A percentile compares a stretch with the other conserved stretches of the same genome.
phyloP scores from a whole-genome alignment of 1,140 invertebrate species.

The Sipha flava region DNA sequence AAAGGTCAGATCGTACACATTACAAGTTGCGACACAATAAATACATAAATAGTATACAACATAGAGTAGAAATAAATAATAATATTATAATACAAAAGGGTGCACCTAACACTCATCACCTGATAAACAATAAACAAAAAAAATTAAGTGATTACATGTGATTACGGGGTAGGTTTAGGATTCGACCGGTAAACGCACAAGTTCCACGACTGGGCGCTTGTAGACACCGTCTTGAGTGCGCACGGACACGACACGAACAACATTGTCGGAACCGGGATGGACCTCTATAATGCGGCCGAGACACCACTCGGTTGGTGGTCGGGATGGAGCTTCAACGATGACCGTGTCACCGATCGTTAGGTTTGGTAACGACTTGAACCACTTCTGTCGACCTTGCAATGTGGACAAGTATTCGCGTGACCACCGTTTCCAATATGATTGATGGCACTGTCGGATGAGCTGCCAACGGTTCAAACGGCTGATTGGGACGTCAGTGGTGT shows the following conservation, averaged over 20 bases:
- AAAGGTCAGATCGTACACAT: too few species aligned
- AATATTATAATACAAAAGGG: too few species aligned
- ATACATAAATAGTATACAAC: too few species aligned
- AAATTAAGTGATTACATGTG: too few species aligned
- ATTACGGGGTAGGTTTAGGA: too few species aligned
- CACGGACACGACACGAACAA: constrained; percentile 38
- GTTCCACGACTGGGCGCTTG: constrained; percentile 35
- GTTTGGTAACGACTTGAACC: constrained; percentile 2
- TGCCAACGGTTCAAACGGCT: constrained; percentile 38
- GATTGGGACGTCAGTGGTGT: constrained; percentile 32
- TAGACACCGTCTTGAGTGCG: not conserved
- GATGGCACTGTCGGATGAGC: constrained; percentile 36
- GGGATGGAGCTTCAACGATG: constrained; percentile 39
- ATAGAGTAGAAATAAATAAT: too few species aligned
- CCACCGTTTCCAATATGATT: constrained; percentile 42
- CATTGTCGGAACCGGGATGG: constrained; percentile 40
- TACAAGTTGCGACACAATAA: too few species aligned
- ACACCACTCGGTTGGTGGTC: constrained; percentile 40
- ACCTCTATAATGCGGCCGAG: constrained; percentile 39
- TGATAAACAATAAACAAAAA: too few species aligned
- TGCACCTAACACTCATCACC: too few species aligned
- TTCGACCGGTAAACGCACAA: constrained; percentile 23
- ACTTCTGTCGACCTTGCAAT: constrained; percentile 40
- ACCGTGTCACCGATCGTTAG: not conserved
- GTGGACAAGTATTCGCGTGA: constrained; percentile 40